Evolutionary conservation across 2,113 vertebrate species (phyloP).

Genomic region (Anolis sagrei): DNA sequence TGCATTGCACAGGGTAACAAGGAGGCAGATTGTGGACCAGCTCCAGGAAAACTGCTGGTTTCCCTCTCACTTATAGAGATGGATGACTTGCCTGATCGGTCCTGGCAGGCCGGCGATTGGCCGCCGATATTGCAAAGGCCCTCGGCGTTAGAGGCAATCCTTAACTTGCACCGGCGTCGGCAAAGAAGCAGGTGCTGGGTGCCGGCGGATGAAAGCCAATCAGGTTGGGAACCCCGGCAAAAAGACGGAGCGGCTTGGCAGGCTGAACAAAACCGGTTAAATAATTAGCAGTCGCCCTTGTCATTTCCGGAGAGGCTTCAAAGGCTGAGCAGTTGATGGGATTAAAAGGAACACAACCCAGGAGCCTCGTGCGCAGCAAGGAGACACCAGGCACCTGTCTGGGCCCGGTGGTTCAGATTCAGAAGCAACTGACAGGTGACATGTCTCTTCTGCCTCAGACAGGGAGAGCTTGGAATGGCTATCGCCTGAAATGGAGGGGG

Average conservation of each 20-base stretch:
- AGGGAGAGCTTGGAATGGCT: neutral
- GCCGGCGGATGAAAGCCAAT: neutral
- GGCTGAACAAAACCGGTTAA: neutral
- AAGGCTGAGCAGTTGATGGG: rapidly evolving
- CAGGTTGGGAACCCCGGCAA: neutral
- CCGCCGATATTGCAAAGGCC: neutral
- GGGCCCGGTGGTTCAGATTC: neutral
- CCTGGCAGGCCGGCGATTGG: conserved; percentile 7
- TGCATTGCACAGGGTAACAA: rapidly evolving
- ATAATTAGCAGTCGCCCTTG: neutral
- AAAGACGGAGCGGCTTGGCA: neutral
- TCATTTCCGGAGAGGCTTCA: neutral
- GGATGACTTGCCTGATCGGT: conserved; percentile 4
- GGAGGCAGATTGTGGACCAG: rapidly evolving
- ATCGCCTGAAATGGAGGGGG: neutral
- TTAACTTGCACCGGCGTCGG: neutral
- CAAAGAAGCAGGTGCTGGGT: neutral
- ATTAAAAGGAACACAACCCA: neutral
- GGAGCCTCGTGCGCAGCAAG: rapidly evolving
- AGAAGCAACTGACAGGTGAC: neutral
- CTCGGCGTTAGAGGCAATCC: neutral
- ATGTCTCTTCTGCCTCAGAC: neutral
- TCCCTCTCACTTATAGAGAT: neutral
- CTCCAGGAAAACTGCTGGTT: neutral
- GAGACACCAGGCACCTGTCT: neutral